These are phyloP conservation scores for Unio pictorum DNA, from an alignment of 2,888 invertebrate genomes.

Conservation along the genomic window DNA sequence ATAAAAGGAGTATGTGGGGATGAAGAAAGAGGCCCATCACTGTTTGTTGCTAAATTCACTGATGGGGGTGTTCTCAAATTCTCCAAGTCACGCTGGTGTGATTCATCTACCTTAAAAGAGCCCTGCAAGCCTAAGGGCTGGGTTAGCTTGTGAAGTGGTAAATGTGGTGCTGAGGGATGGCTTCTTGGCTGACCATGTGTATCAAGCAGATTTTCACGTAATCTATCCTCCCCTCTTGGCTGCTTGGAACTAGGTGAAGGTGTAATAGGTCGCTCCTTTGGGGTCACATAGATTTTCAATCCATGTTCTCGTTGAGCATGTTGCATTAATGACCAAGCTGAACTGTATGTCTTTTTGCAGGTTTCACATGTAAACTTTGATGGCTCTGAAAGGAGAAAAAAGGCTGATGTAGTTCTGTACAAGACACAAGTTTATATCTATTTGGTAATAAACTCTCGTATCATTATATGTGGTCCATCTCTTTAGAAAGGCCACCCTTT, in stretches of 20 bases:
- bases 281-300: constrained; percentile 84
- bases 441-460: too few relatives aligned
- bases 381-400: constrained; percentile 78
- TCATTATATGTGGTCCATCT: too few relatives aligned
- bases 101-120: constrained; percentile 34
- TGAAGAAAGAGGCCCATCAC: constrained; percentile 37
- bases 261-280: constrained; percentile 37
- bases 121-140: constrained; percentile 42
- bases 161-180: constrained; percentile 14
- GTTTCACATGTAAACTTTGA: constrained; percentile 94
- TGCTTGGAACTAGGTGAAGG: constrained; percentile 21
- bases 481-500: too few relatives aligned
- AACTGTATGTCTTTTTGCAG: constrained; percentile 90
- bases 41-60: constrained; percentile 45
- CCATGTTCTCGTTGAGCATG: constrained; percentile 96
- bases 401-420: neutral
- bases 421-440: neutral
- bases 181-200: constrained; percentile 11
- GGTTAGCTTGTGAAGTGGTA: constrained; percentile 17
- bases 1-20: constrained; percentile 47
- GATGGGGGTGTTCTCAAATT: constrained; percentile 38
- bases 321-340: constrained; percentile 96
- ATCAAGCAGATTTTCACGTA: constrained; percentile 71
- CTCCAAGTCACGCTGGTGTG: constrained; percentile 8
- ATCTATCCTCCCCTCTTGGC: constrained; percentile 59